Evolutionary conservation across 2,113 vertebrate species (phyloP), one percentile per base, ranked within the genome.

Genomic region (Sterrhoptilus dennistouni): DNA sequence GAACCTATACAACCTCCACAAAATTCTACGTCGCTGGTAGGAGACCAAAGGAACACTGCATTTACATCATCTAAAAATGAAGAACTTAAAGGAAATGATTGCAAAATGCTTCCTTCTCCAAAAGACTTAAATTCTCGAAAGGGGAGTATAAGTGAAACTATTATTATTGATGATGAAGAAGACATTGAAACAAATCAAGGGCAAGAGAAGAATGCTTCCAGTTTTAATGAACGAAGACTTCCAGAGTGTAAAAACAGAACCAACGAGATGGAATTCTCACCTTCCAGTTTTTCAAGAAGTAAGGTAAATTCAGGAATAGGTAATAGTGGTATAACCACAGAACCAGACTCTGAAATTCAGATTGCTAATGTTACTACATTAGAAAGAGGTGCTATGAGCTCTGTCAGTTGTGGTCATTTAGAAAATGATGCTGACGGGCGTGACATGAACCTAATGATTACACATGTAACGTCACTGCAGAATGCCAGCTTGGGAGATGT

Each of bases 121-220:
- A 98, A 98, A 97, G 98, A 98, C 59, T 95, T 98, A 90, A 84
- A 95, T 90, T 97, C 98, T 96, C 98, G 98, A 56, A 98, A 98
- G 82, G 98, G 98, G 88, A 98, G 97, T 97, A 97, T 98, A 92
- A 98, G 98, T 66, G 99, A 99, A 97, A 99, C 99, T 72, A 99
- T 99, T 93, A 98, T 99, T 97, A 99, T 99, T 89, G 99, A 99
- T 42, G 99, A 99, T 38, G 99, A 99, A 98, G 99, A 99, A 95
- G 99, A 99, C 76, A 94, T 97, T 83, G 98, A 98, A 96, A 97
- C 98, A 95, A 98, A 94, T 95, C 97, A 98, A 78, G 99, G 98
- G 52, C 98, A 98, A 87, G 99, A 98, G 92, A 98, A 98, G 96
- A 98, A 96, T 97, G 89, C 97, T 97, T 98, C 95, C 83, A 97